Evolutionary conservation across 1,140 invertebrate genomes (phyloP), one percentile per base, ranked within the genome.

Genomic region (Leptestheria dahalacensis): DNA sequence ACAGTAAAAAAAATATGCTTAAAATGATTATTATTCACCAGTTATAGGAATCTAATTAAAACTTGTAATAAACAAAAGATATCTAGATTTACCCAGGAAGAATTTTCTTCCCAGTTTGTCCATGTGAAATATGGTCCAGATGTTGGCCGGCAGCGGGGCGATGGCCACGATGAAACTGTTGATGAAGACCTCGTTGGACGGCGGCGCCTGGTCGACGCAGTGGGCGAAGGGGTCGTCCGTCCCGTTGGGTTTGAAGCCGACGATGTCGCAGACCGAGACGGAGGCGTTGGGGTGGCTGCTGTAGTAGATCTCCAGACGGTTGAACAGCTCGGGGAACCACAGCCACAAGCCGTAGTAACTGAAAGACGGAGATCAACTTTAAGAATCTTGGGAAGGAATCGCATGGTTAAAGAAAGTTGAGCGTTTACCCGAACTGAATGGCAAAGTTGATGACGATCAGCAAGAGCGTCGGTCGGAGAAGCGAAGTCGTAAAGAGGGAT

Each of bases 291-390:
- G 76, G 64, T 76, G 65, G 0, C 67, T 75, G 29, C 77, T 75
- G 57, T 80, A 77, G 70, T 78, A 91, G 68, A 85, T 82, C 68
- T 89, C 85, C 67, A 88, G 88, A 48, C 87, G 82, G 69, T 87
- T 86, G 73, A 88, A 90, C 62, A 91, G 77, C 72, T 90, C 87
- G 0, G 88, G 87, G 73, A 91, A 91, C 88, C 88, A 91, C 83
- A 91, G 88, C 85, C 89, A 88, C 21, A 90, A 73, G 51, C 86
- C 86, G 66, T 91, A 91, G 68, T 91, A 91, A 61, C 82, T 84
- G 66, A 3, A 72, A 72, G 46, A 46, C 59, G 6, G 57, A 10
- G 12, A 29, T 20, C 26, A 47, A n/a, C 12, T 15, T 47, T 12
- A 41, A 61, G 9, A 26, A n/a, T 61, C 21, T 18, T 28, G 9